Conservation (phyloP, 2,888 invertebrate species). For the Willowsia nigromaculata region DNA sequence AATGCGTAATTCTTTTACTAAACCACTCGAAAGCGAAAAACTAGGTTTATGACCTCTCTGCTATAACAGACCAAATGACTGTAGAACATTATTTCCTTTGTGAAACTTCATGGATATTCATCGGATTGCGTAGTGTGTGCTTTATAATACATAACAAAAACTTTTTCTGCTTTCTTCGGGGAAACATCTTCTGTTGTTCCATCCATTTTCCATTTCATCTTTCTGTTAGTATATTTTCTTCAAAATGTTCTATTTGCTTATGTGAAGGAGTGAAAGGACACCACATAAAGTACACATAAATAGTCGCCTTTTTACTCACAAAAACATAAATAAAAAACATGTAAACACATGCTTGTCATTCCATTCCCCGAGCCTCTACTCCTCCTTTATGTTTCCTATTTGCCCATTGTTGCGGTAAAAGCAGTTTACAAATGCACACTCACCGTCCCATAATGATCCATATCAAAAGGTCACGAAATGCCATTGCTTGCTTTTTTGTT, state of each 20-base stretch:
- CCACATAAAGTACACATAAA: not conserved
- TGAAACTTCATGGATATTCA: too few relatives aligned
- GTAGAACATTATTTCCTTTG: too few relatives aligned
- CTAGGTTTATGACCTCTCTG: slow-evolving; percentile 26
- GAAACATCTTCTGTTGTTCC: slow-evolving; percentile 7
- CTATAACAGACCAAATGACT: too few relatives aligned
- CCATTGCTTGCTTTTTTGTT: not conserved
- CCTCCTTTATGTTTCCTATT: not conserved
- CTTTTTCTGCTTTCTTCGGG: not conserved
- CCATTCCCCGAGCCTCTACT: not conserved
- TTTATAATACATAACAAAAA: not conserved
- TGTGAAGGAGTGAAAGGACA: not conserved
- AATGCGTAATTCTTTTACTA: too few relatives aligned
- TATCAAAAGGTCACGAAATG: slow-evolving; percentile 55
- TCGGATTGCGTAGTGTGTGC: too few relatives aligned
- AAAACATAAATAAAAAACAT: slow-evolving; percentile 11
- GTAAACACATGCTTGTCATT: slow-evolving; percentile 18
- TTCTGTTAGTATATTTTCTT: slow-evolving; percentile 41
- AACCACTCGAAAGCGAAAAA: too few relatives aligned
- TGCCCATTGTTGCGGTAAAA: slow-evolving; percentile 4
- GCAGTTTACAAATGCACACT: slow-evolving; percentile 7
- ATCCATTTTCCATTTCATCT: slow-evolving; percentile 37
- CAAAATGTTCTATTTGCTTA: too few relatives aligned
- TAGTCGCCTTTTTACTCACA: not conserved
- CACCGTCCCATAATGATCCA: slow-evolving; percentile 42